A percentile compares a stretch with the other conserved stretches of the same genome.
Evolutionary conservation across 2,888 invertebrate species (phyloP).

Genomic region (Sphaerophoria rueppellii): DNA sequence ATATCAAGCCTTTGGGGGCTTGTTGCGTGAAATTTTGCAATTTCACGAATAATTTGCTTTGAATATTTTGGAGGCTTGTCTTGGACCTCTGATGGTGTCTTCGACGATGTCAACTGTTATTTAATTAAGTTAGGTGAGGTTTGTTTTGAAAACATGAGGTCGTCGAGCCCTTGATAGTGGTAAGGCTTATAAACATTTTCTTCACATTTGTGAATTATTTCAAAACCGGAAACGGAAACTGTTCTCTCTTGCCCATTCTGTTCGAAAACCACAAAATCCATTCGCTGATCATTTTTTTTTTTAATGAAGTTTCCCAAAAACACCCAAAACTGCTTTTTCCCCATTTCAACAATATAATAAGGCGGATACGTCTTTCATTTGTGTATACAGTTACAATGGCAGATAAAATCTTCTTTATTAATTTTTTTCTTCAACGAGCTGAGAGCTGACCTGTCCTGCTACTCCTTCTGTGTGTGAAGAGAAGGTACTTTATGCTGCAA

Average conservation of each 20-base stretch:
- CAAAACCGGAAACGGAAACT: too few relatives aligned
- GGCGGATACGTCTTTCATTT: slow-evolving; percentile 55
- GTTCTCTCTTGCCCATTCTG: too few relatives aligned
- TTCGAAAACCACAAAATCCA: not conserved
- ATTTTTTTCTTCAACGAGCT: not conserved
- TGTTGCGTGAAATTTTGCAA: slow-evolving; percentile 40
- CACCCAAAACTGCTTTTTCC: too few relatives aligned
- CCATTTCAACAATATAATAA: slow-evolving; percentile 25
- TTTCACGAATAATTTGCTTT: slow-evolving; percentile 23
- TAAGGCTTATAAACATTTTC: too few relatives aligned
- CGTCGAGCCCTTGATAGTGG: too few relatives aligned
- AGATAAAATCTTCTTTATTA: slow-evolving; percentile 50
- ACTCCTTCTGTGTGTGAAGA: not conserved
- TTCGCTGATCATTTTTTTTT: not conserved
- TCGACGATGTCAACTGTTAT: slow-evolving; percentile 68
- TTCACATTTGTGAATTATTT: too few relatives aligned
- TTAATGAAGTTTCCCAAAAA: too few relatives aligned
- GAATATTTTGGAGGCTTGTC: slow-evolving; percentile 11
- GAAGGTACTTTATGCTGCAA: slow-evolving; percentile 29
- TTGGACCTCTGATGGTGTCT: slow-evolving; percentile 35
- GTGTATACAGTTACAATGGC: slow-evolving; percentile 48
- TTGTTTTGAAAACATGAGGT: too few relatives aligned
- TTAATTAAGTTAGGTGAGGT: slow-evolving; percentile 42
- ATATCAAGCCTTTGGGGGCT: slow-evolving; percentile 1
- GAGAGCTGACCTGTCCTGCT: not conserved